These are phyloP conservation scores for Calephelis nemesis DNA, from an alignment of 1,140 invertebrate genomes.

Conservation along the genomic window DNA sequence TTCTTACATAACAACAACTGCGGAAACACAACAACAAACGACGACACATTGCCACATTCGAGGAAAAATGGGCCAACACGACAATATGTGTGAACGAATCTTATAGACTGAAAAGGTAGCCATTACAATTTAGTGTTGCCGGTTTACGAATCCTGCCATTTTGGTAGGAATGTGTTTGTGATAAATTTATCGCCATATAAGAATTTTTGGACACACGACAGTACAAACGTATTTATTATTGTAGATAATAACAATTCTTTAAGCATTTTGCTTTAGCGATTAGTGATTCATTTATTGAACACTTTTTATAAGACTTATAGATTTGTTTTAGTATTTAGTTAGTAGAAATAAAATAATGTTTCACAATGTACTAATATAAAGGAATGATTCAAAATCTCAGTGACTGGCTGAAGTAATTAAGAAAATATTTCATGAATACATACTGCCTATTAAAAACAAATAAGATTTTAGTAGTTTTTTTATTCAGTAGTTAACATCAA, in stretches of 20 bases:
- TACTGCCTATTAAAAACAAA: too few species aligned
- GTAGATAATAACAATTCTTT: conserved; percentile 1
- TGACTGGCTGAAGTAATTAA: too few species aligned
- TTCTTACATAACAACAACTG: conserved; percentile 72
- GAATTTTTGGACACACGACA: conserved; percentile 48
- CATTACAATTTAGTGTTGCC: conserved; percentile 35
- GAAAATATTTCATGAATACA: background rate
- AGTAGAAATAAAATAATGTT: background rate
- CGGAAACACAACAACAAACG: conserved; percentile 54
- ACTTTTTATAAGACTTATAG: conserved; percentile 13
- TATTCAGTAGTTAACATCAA: too few species aligned
- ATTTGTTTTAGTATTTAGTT: conserved; percentile 1
- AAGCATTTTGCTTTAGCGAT: conserved; percentile 30
- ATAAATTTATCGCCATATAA: conserved; percentile 48
- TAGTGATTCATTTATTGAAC: conserved; percentile 2
- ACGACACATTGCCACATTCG: conserved; percentile 58
- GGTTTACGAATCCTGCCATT: conserved; percentile 35
- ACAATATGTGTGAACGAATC: conserved; percentile 57
- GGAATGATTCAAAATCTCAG: too few species aligned
- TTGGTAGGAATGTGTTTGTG: conserved; percentile 50
- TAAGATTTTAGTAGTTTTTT: too few species aligned
- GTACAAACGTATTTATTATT: conserved; percentile 55
- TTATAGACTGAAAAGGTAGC: conserved; percentile 6
- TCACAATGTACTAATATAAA: background rate
- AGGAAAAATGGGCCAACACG: conserved; percentile 62